A percentile compares a stretch with the other conserved stretches of the same genome.
phyloP scores from a whole-genome alignment of 2,888 invertebrate genomes.

The Scaeva pyrastri region DNA sequence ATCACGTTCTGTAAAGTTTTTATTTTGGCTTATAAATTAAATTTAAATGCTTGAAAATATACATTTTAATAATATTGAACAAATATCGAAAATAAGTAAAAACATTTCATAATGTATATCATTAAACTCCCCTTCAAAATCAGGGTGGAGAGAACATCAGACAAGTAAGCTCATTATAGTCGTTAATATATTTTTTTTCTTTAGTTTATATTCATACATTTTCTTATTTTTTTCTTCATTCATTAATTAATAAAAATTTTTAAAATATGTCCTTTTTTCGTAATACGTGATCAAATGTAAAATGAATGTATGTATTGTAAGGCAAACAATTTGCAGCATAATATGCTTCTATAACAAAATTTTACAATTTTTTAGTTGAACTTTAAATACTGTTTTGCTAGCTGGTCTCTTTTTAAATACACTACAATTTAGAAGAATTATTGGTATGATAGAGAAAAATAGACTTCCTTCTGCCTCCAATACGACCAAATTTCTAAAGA shows the following conservation, averaged over 20 bases:
- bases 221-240: conserved; percentile 46
- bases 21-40: conserved; percentile 19
- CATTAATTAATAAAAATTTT: conserved; percentile 77
- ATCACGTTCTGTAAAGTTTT: neutral
- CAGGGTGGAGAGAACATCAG: conserved; percentile 91
- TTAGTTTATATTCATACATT: conserved; percentile 67
- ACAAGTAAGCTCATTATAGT: conserved; percentile 87
- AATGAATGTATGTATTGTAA: conserved; percentile 39
- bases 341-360: conserved; percentile 1
- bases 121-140: conserved; percentile 69
- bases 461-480: too few relatives aligned
- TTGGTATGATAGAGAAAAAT: too few relatives aligned
- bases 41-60: conserved; percentile 26
- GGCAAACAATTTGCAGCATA: conserved; percentile 23
- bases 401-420: neutral
- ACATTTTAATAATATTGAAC: conserved; percentile 26
- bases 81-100: conserved; percentile 40
- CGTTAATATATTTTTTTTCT: conserved; percentile 45
- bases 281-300: conserved; percentile 30
- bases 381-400: conserved; percentile 2
- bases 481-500: too few relatives aligned
- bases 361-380: neutral
- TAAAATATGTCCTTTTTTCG: conserved; percentile 83
- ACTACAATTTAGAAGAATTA: neutral
- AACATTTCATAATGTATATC: conserved; percentile 58